Evolutionary conservation across 2,113 vertebrate genomes (phyloP), one percentile per base, ranked within the genome.

Genomic region (Hucho hucho): DNA sequence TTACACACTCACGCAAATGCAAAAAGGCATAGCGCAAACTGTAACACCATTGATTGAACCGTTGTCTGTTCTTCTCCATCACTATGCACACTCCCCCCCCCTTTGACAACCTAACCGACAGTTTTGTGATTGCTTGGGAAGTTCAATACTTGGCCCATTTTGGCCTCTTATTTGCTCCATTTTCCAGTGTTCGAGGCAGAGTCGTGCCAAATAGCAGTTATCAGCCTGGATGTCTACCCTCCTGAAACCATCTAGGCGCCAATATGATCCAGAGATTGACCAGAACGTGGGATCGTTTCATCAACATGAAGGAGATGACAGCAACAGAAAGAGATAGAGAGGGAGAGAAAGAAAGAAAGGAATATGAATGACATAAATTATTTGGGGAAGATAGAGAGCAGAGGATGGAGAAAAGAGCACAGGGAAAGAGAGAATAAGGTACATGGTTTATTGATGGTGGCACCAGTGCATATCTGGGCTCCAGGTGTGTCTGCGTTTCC

Each of bases 371-470:
- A 53, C 16, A 4, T 18, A 3, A 11, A 43, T 53, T 18, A 18
- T 53, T 53, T 53, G 13, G 49, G 49, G 49, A 53, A 18, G 69
- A 26, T 1, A 53, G 68, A 69, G 67, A 47, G 32, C 18, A 26
- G 37, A 16, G 12, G 22, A 12, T 22, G 6, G 43, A 49, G 47
- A 18, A 2, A 26, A 24, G 13, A 22, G 63, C 73, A 69, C 32
- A 64, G 28, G 59, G 13, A 43, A 46, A 47, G 67, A 32, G 28
- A 18, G 20, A 67, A 61, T 22, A 3, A 61, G 58, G n/a, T 22
- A 11, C 63, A 75, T 78, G 74, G 65, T 82, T 82, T 79, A 79
- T 82, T 79, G 76, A 81, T 77, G 61, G 76, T 75, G 64, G 72
- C 73, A 75, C 72, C 71, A 77, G 72, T 75, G 64, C 73, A 70